These are phyloP conservation scores for Yponomeuta cagnagella DNA, from an alignment of 2,888 invertebrate genomes.

Conservation along the genomic window DNA sequence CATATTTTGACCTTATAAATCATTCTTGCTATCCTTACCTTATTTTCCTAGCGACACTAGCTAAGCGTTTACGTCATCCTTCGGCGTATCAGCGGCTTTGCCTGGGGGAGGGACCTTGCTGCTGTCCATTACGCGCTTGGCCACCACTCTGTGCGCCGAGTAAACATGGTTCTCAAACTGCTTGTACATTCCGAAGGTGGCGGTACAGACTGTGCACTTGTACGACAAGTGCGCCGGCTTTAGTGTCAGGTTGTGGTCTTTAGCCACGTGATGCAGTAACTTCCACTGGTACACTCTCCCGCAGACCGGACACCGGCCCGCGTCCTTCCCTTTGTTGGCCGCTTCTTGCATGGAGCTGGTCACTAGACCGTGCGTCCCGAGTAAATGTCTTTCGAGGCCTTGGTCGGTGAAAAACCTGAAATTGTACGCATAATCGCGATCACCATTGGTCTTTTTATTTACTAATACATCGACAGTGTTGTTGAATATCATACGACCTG, in stretches of 20 bases:
- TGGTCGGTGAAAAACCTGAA: slow-evolving; percentile 96
- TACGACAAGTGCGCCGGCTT: slow-evolving; percentile 95
- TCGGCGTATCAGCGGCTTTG: slow-evolving; percentile 32
- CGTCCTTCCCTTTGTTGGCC: slow-evolving; percentile 95
- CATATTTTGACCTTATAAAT: too few species aligned
- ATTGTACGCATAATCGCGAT: slow-evolving; percentile 5
- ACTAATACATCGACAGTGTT: too few species aligned
- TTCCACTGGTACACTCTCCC: slow-evolving; percentile 97
- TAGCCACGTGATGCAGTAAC: slow-evolving; percentile 91
- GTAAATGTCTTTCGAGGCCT: slow-evolving; percentile 94
- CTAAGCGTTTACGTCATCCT: slow-evolving; percentile 87
- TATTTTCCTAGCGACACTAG: slow-evolving; percentile 24
- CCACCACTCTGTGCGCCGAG: slow-evolving; percentile 93
- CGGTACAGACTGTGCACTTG: slow-evolving; percentile 96
- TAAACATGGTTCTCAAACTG: slow-evolving; percentile 96
- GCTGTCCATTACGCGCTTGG: slow-evolving; percentile 79
- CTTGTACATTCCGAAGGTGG: slow-evolving; percentile 96
- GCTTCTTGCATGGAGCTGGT: slow-evolving; percentile 97
- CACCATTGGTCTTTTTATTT: too few species aligned
- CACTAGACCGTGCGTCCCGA: slow-evolving; percentile 95
- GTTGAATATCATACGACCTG: too few species aligned
- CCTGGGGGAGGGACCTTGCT: slow-evolving; percentile 41
- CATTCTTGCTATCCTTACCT: not conserved
- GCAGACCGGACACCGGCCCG: slow-evolving; percentile 95
- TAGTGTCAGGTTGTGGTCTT: slow-evolving; percentile 92